A percentile compares a stretch with the other conserved stretches of the same genome.
phyloP scores from a whole-genome alignment of 2,113 vertebrate genomes.

The Dipodomys stephensi region DNA sequence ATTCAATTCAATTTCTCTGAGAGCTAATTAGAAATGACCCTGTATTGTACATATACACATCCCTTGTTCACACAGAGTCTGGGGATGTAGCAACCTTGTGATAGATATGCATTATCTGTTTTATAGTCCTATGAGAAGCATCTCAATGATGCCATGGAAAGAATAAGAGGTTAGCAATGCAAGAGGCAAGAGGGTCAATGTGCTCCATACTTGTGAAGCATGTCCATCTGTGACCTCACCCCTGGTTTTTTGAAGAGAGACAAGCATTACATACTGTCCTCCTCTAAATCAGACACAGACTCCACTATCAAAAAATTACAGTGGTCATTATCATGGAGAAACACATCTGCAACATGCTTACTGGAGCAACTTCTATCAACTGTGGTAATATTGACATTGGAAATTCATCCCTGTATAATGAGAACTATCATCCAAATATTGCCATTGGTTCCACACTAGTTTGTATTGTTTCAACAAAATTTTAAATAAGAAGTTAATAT shows the following conservation, averaged over 20 bases:
- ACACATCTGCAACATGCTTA: not conserved
- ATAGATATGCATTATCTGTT: not conserved
- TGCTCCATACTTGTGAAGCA: not conserved
- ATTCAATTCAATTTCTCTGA: conserved; percentile 25
- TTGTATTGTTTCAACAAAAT: not conserved
- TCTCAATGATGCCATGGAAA: not conserved
- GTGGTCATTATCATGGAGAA: not conserved
- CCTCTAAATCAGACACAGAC: not conserved
- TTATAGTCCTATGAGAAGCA: not conserved
- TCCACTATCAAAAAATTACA: not conserved
- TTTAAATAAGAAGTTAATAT: not conserved
- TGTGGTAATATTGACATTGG: not conserved
- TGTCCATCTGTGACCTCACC: not conserved
- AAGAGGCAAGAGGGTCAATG: not conserved
- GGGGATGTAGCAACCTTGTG: not conserved
- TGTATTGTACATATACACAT: not conserved
- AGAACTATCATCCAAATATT: not conserved
- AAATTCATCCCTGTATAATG: not conserved
- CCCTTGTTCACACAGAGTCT: not conserved
- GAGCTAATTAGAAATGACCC: no score
- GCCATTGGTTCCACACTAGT: not conserved
- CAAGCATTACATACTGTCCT: not conserved
- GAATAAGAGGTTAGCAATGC: not conserved
- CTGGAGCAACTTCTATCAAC: not conserved
- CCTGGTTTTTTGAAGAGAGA: not conserved